Base-by-base conservation (phyloP, 1,140 invertebrate genomes). In the Anagrus nilaparvatae region DNA sequence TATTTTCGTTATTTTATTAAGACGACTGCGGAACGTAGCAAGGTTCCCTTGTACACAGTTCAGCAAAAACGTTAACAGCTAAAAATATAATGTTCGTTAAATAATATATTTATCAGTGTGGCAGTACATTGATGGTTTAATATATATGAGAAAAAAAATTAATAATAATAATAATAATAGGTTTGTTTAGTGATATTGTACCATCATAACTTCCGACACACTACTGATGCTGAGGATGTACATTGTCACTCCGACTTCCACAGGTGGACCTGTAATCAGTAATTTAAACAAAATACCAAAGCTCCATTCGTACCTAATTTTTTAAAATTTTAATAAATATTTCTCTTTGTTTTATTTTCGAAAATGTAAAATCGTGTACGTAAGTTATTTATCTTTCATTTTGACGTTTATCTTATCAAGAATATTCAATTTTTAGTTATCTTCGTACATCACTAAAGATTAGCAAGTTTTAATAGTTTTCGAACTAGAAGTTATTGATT, bases 221-320 rank as follows among this genome's bases (percentile, higher is more conserved):
- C 91, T 94, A 78, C 87, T 91, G 77, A 97, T 95, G 80, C 87
- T 92, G 73, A 93, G 86, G 72, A 96, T 87, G 78, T 90, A 91
- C 86, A 94, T 93, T 73, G 92, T 95, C 74, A 96, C 88, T 68
- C 89, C 89, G 63, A 95, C 89, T 73, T 90, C 86, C 72, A 93
- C 88, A 61, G 91, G 87, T 66, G 84, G 82, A 84, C 87, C 88
- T 92, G 84, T 54, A 88, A 88, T 76, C 75, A 69, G 70, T 50
- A n/a, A n/a, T n/a, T n/a, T n/a, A n/a, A n/a, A n/a, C 20, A 43
- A 47, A 45, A 47, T 34, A 40, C 45, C 30, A 47, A n/a, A 43
- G 20, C 40, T 39, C 33, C 40, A 37, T 46, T 28, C 20, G 12
- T 40, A 33, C 30, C 14, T 36, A 23, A 28, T n/a, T n/a, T n/a